Percentiles rank a stretch among this genome's conserved stretches.
phyloP scores from a whole-genome alignment of 2,797 vertebrate species.

The Garrulus glandarius region DNA sequence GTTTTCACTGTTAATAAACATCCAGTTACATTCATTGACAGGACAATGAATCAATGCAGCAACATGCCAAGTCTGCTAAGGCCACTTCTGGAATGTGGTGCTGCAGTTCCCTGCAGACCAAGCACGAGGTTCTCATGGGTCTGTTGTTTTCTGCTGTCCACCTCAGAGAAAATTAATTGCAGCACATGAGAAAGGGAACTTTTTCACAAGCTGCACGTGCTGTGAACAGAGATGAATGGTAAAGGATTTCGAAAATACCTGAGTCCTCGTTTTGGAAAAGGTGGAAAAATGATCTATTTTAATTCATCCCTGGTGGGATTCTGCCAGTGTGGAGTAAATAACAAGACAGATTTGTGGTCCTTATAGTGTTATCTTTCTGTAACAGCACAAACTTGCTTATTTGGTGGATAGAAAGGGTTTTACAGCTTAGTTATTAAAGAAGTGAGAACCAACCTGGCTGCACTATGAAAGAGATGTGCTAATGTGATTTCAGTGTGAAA shows the following conservation, averaged over 20 bases:
- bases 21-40: neutral
- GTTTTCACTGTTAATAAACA: neutral
- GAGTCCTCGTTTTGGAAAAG: neutral
- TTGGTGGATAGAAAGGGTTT: neutral
- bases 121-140: neutral
- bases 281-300: neutral
- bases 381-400: neutral
- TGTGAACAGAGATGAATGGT: conserved; percentile 5
- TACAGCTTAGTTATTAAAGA: neutral
- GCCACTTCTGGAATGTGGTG: neutral
- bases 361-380: neutral
- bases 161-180: neutral
- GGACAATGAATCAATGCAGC: conserved; percentile 12
- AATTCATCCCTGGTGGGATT: conserved; percentile 20
- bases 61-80: neutral
- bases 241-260: neutral
- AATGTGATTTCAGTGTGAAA: neutral
- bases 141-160: neutral
- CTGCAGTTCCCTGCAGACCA: neutral
- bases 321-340: neutral
- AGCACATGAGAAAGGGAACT: neutral
- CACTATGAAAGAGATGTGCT: neutral
- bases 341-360: neutral
- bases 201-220: neutral
- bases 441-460: neutral